Conservation (phyloP, 2,888 invertebrate genomes). For the Ophion obscuratus region DNA sequence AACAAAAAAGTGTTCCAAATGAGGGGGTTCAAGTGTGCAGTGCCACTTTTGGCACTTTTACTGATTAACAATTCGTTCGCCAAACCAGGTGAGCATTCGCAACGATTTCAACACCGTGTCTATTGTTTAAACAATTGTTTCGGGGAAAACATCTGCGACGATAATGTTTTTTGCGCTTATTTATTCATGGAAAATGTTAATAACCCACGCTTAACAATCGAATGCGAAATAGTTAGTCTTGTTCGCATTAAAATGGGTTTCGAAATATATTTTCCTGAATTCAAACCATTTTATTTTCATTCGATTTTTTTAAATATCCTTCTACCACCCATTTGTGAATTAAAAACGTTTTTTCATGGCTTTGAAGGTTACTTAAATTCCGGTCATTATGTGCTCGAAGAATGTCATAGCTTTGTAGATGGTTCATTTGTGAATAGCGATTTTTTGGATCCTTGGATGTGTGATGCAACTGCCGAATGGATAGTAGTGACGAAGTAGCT, state of each 20-base stretch:
- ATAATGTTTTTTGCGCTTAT: not conserved
- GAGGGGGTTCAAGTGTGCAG: slow-evolving; percentile 74
- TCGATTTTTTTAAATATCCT: not conserved
- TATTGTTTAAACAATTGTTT: not conserved
- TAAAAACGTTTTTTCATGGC: not conserved
- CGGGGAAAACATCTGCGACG: not conserved
- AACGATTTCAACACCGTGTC: not conserved
- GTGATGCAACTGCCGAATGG: not conserved
- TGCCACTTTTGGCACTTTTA: slow-evolving; percentile 77
- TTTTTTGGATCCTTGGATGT: not conserved
- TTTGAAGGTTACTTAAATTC: not conserved
- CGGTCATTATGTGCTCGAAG: not conserved
- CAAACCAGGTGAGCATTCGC: slow-evolving; percentile 74
- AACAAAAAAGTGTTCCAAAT: slow-evolving; percentile 67
- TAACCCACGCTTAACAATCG: not conserved
- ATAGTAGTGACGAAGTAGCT: not conserved
- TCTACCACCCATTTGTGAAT: not conserved
- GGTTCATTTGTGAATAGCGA: not conserved
- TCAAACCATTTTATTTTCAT: not conserved
- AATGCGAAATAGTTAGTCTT: not conserved
- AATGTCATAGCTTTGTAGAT: not conserved
- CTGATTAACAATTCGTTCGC: slow-evolving; percentile 71
- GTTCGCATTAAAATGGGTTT: not conserved
- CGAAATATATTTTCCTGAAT: not conserved
- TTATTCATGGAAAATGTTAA: not conserved